These are phyloP conservation scores for Rhinopomastus cyanomelas DNA, from an alignment of 2,113 vertebrate species.

Conservation along the genomic window DNA sequence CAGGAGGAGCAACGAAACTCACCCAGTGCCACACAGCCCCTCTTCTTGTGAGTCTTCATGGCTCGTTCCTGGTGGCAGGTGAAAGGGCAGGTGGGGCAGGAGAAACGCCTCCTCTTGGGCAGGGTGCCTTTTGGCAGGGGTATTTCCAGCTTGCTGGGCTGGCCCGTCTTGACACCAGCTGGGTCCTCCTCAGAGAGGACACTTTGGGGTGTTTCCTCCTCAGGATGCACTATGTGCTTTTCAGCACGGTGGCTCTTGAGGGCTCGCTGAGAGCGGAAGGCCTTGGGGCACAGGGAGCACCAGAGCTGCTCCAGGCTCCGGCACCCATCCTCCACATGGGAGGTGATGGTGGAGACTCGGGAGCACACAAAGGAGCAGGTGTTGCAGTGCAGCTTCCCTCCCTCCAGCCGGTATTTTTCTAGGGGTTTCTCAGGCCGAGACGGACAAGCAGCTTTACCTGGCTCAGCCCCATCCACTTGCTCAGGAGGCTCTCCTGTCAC, in stretches of 20 bases:
- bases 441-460: background rate
- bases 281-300: slow-evolving; percentile 59
- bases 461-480: background rate
- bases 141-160: background rate
- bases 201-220: background rate
- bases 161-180: background rate
- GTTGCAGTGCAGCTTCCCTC: slow-evolving; percentile 83
- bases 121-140: background rate
- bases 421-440: background rate
- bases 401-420: slow-evolving; percentile 70
- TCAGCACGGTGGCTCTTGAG: slow-evolving; percentile 38
- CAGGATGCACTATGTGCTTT: background rate
- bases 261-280: slow-evolving; percentile 44
- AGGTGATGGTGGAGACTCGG: slow-evolving; percentile 78
- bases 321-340: slow-evolving; percentile 79
- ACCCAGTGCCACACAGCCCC: slow-evolving; percentile 77
- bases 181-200: background rate
- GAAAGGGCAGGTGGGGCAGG: slow-evolving; percentile 84
- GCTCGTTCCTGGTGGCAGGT: slow-evolving; percentile 83
- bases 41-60: slow-evolving; percentile 80
- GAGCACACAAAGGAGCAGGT: slow-evolving; percentile 83
- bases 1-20: slow-evolving; percentile 80
- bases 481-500: background rate
- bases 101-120: slow-evolving; percentile 68
- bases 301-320: slow-evolving; percentile 40